Evolutionary conservation across 2,888 invertebrate genomes (phyloP), one percentile per base, ranked within the genome.

Genomic region (Euphydryas editha): DNA sequence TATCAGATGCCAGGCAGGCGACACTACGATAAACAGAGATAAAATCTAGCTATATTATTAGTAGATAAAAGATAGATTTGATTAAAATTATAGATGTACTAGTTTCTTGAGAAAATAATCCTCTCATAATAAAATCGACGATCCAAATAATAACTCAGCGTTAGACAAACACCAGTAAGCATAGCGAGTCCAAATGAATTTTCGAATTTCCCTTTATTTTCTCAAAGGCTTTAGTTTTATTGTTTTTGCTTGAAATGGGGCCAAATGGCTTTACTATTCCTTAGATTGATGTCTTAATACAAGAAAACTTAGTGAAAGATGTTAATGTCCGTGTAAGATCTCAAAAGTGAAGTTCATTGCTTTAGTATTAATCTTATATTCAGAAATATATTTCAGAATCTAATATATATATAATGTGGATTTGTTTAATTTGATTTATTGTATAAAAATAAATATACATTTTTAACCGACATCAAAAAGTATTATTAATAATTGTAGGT

Each of bases 231-330:
- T 77, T 74, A 73, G 68, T 78, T 79, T 82, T 80, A 83, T 85
- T 86, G 82, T 86, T 86, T 87, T 85, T 80, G 74, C 75, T 85
- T 88, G 88, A 89, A 81, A 49, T 66, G 10, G 63, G 65, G 84
- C 88, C 88, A 88, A 88, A 88, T 87, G 85, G 85, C 77, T 84
- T 81, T 81, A 81, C 80, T 79, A 81, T 81, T 82, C 75, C 76
- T 75, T 72, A 85, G 85, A 87, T 87, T 85, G 84, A 87, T 88
- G 86, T 81, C 81, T 82, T 77, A 79, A 83, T 77, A 78, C 73
- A 68, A 72, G 73, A 80, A 80, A 83, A 65, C 21, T 59, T 76
- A 75, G 76, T 73, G 76, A 78, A 75, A 76, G 75, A 81, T 81
- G 76, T 78, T 83, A 81, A 84, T 82, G 81, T 72, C 70, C 74